Percentiles rank a stretch among this genome's conserved stretches.
phyloP scores from a whole-genome alignment of 2,888 invertebrate genomes.

The Mythimna vitellina region DNA sequence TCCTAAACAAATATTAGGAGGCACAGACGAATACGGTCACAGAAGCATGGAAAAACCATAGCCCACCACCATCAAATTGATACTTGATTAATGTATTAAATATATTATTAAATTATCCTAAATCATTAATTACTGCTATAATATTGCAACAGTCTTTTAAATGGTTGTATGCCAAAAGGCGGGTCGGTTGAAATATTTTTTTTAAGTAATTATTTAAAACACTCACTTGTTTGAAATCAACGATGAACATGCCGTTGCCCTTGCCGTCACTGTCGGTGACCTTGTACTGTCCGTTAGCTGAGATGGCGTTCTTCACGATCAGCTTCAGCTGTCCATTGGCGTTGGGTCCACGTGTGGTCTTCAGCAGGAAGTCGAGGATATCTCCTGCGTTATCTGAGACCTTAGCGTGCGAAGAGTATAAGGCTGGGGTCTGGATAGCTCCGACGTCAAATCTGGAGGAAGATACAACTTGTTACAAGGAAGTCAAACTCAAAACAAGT shows the following conservation, averaged over 20 bases:
- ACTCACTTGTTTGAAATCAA: conserved; percentile 90
- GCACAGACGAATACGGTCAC: too few relatives aligned
- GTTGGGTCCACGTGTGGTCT: conserved; percentile 82
- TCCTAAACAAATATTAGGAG: too few relatives aligned
- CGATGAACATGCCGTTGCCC: conserved; percentile 91
- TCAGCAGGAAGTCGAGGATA: conserved; percentile 90
- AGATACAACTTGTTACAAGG: background rate
- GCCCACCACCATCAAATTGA: too few relatives aligned
- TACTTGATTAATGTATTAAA: too few relatives aligned
- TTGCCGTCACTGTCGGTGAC: conserved; percentile 91
- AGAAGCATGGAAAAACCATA: too few relatives aligned
- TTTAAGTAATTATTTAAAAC: too few relatives aligned
- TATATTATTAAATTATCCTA: too few relatives aligned
- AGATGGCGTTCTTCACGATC: conserved; percentile 90
- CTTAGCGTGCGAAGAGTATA: conserved; percentile 89
- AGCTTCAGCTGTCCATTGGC: conserved; percentile 89
- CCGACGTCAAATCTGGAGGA: conserved; percentile 85
- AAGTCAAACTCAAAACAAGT: background rate
- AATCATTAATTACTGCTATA: too few relatives aligned
- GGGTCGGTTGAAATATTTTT: too few relatives aligned
- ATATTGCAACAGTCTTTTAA: too few relatives aligned
- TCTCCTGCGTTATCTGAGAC: conserved; percentile 85
- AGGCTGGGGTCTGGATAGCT: conserved; percentile 80
- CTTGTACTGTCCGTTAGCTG: conserved; percentile 92
- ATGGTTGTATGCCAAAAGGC: too few relatives aligned